Base-by-base conservation (phyloP, 2,797 vertebrate genomes). In the Artibeus jamaicensis region DNA sequence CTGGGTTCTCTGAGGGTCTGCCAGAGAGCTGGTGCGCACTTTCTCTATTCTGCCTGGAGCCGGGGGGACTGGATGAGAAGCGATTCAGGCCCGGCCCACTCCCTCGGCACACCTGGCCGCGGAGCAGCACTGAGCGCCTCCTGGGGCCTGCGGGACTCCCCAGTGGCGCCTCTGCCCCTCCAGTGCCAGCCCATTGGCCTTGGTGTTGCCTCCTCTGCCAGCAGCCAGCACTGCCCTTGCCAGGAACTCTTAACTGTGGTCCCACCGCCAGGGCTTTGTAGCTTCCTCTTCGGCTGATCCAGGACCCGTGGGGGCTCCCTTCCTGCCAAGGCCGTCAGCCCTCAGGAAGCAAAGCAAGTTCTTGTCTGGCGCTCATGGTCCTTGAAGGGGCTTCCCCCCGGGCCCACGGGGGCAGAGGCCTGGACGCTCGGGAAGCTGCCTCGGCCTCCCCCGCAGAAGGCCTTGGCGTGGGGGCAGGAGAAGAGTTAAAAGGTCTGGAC, bases 401-500 rank as follows among this genome's bases (percentile, higher is more conserved):
- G 39, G 21, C 53, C 39, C 37, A 6, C 0, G 2, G 73, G 39
- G 26, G 3, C 59, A 76, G 88, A 90, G 88, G 53, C 50, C 84
- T n/a, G 8, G 50, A 0, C 6, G 0, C 1, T 15, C 14, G 2
- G 48, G 65, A 89, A 19, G 7, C 39, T 6, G 34, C 70, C 55
- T 78, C 22, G 0, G 15, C 29, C 65, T 84, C 78, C 76, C 46
- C 1, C 0, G 1, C 79, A 76, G 82, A 67, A 59, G 42, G 50
- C 50, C 76, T 37, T 29, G 46, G 46, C 74, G 55, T 24, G 11
- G 4, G 93, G 48, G 97, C 97, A 82, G 0, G 0, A 95, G 16
- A 98, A 98, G 98, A 97, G 98, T 98, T 98, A 98, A 78, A 34
- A 98, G 86, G 93, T 95, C 93, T 87, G 79, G 97, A 96, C 97